Percentiles rank a stretch among this genome's conserved stretches.
These are phyloP conservation scores for Eupithecia abbreviata DNA, from an alignment of 2,888 invertebrate genomes.

Conservation along the genomic window DNA sequence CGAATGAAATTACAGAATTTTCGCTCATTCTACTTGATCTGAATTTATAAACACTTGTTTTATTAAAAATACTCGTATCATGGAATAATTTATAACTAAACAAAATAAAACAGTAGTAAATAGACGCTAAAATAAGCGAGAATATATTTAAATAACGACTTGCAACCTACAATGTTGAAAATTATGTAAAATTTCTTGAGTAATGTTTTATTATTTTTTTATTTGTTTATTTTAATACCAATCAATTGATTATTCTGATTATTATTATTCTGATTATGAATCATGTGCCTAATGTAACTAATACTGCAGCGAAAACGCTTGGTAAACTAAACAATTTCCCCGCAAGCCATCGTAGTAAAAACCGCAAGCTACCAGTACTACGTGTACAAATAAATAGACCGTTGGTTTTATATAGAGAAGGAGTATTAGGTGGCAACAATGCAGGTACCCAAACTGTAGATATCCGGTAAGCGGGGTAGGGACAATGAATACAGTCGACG, in stretches of 20 bases:
- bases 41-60: not conserved
- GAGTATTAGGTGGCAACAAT: constrained; percentile 43
- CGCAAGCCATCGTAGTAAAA: constrained; percentile 6
- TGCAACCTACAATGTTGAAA: too few species aligned
- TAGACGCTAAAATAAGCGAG: not conserved
- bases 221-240: too few species aligned
- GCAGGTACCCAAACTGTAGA: constrained; percentile 65
- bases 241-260: too few species aligned
- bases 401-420: constrained; percentile 18
- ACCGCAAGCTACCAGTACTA: constrained; percentile 12
- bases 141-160: not conserved
- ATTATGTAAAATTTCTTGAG: too few species aligned
- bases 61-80: not conserved
- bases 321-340: constrained; percentile 9
- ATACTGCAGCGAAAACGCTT: not conserved
- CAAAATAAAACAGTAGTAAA: not conserved
- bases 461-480: constrained; percentile 74
- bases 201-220: too few species aligned
- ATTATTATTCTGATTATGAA: too few species aligned
- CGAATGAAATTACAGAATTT: not conserved
- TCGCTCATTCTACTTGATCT: constrained; percentile 1
- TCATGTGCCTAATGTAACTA: not conserved
- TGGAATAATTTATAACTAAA: not conserved
- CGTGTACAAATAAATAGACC: constrained; percentile 5
- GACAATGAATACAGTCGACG: constrained; percentile 51